Evolutionary conservation across 2,888 invertebrate species (phyloP).

Genomic region (Lithophane socia): DNA sequence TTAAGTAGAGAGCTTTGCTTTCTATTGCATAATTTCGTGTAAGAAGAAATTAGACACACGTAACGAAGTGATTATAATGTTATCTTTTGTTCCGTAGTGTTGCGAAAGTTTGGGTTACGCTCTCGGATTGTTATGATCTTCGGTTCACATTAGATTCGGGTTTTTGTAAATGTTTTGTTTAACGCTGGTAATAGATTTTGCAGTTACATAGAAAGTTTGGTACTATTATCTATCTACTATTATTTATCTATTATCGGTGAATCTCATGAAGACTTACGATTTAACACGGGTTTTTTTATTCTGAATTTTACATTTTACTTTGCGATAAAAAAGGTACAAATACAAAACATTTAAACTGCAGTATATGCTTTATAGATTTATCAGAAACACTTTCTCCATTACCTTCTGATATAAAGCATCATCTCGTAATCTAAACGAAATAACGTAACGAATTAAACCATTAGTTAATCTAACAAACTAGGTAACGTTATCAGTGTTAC

Average conservation of each 20-base stretch:
- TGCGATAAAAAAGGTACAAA: background rate
- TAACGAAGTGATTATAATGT: slow-evolving; percentile 59
- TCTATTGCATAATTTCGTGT: slow-evolving; percentile 65
- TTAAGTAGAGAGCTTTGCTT: slow-evolving; percentile 59
- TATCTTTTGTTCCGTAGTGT: slow-evolving; percentile 61
- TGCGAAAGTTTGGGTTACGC: slow-evolving; percentile 55
- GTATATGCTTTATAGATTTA: background rate
- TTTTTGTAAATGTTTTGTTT: slow-evolving; percentile 42
- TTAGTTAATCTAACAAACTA: slow-evolving; percentile 33
- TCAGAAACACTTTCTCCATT: background rate
- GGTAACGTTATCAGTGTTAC: slow-evolving; percentile 47
- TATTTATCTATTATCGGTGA: slow-evolving; percentile 3
- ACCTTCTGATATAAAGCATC: too few relatives aligned
- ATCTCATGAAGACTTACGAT: slow-evolving; percentile 1
- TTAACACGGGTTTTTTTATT: background rate
- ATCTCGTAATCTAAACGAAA: slow-evolving; percentile 7
- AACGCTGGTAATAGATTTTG: slow-evolving; percentile 11
- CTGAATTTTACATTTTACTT: background rate
- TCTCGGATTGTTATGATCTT: slow-evolving; percentile 52
- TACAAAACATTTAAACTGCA: background rate
- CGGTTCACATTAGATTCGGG: slow-evolving; percentile 32
- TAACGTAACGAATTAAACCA: slow-evolving; percentile 40
- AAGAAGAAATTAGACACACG: slow-evolving; percentile 60
- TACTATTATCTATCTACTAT: background rate
- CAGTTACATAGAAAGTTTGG: slow-evolving; percentile 22